Evolutionary conservation across 2,888 invertebrate species (phyloP).

Genomic region (Parthenolecanium corni): DNA sequence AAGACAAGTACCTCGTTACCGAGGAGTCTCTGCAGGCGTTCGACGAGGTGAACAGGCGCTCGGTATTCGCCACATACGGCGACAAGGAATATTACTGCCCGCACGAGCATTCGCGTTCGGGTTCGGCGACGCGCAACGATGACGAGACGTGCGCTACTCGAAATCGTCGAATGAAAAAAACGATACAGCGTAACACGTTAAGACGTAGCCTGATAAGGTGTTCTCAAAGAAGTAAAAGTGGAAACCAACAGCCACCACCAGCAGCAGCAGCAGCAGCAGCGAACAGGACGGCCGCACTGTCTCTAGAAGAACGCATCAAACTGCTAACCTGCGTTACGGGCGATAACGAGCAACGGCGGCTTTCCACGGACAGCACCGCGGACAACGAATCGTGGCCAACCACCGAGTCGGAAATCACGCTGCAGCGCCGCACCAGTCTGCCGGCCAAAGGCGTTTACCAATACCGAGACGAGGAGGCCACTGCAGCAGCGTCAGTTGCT

Average conservation of each 20-base stretch:
- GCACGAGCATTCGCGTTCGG: conserved; percentile 28
- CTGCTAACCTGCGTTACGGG: conserved; percentile 71
- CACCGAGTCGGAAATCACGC: conserved; percentile 24
- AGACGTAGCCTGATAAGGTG: conserved; percentile 65
- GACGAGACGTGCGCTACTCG: conserved; percentile 34
- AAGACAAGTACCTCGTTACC: conserved; percentile 49
- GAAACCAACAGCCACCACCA: no score
- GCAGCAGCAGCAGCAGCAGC: conserved; percentile 30
- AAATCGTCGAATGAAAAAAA: conserved; percentile 48
- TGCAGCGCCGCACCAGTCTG: conserved; percentile 41
- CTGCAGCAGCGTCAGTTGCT: no score
- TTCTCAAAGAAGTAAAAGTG: conserved; percentile 32
- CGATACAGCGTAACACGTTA: conserved; percentile 72
- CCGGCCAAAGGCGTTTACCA: conserved; percentile 50
- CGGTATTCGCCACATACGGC: conserved; percentile 48
- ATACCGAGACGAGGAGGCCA: no score
- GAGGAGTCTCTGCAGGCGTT: conserved; percentile 63
- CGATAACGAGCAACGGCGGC: no score
- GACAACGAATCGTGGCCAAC: conserved; percentile 33
- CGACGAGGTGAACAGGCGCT: conserved; percentile 38
- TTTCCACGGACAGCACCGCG: conserved; percentile 36
- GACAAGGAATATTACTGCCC: conserved; percentile 31
- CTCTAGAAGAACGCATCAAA: conserved; percentile 72
- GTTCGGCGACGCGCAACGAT: conserved; percentile 25
- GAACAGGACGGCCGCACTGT: conserved; percentile 46